These are phyloP conservation scores for Lerema accius DNA, from an alignment of 1,140 invertebrate genomes.

Conservation along the genomic window DNA sequence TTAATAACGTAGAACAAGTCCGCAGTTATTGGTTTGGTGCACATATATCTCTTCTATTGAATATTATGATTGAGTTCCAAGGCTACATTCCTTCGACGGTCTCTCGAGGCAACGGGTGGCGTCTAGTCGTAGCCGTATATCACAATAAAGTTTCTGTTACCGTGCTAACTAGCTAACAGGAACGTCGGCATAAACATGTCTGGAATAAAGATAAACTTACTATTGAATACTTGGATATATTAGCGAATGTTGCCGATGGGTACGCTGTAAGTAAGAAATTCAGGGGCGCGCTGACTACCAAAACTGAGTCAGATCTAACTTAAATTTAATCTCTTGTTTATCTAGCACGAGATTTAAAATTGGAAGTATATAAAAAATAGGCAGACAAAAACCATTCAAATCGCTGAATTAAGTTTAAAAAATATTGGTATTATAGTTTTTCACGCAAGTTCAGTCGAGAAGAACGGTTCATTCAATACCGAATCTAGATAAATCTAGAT, in stretches of 20 bases:
- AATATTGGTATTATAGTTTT: no score
- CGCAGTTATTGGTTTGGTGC: slow-evolving; percentile 62
- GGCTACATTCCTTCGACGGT: slow-evolving; percentile 52
- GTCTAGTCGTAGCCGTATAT: slow-evolving; percentile 45
- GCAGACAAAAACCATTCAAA: not conserved
- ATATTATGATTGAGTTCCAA: slow-evolving; percentile 55
- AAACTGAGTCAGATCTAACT: no score
- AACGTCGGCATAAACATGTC: slow-evolving; percentile 61
- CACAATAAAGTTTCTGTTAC: slow-evolving; percentile 55
- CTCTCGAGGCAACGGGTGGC: slow-evolving; percentile 36
- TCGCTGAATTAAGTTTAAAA: no score
- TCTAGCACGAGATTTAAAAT: no score
- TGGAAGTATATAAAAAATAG: slow-evolving; percentile 24
- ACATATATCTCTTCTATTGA: slow-evolving; percentile 55
- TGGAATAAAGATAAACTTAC: slow-evolving; percentile 61
- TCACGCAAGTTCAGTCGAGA: no score
- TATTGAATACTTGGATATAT: slow-evolving; percentile 65
- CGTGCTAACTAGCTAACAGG: slow-evolving; percentile 55
- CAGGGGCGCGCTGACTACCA: slow-evolving; percentile 29
- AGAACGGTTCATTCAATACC: no score
- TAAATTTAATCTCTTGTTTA: no score
- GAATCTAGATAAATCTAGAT: no score
- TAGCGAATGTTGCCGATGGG: slow-evolving; percentile 46
- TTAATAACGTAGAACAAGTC: slow-evolving; percentile 61
- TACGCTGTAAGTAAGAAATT: slow-evolving; percentile 26